Base-by-base conservation (phyloP, 2,113 vertebrate species). In the Australoheros scitulus region DNA sequence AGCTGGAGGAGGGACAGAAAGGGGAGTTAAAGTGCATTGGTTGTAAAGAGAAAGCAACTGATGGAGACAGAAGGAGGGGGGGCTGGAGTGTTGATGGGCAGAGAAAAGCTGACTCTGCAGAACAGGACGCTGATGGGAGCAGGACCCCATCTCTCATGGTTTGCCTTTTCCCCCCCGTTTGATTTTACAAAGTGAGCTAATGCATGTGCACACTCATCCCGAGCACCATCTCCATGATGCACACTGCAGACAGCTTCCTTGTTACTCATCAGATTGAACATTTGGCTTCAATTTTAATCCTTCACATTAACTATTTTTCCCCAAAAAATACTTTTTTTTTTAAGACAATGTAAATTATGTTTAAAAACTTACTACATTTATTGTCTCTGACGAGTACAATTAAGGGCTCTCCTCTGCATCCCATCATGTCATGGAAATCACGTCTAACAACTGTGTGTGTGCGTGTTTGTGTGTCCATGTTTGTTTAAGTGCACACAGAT, bases 61-160 rank as follows among this genome's bases (percentile, higher is more conserved):
- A 77, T 82, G 60, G 61, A 76, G 43, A 68, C 11, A 34, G 77
- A 60, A 6, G 52, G 61, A 29, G 24, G 52, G 57, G 29, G 60
- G 60, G 64, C 20, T 29, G 43, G 76, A 59, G 55, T 3, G 32
- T 64, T 83, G 90, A 92, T 77, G 81, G 83, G 61, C 76, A 79
- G 60, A 81, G 82, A 24, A 90, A 78, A 56, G 94, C 94, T 94
- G 92, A 94, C 88, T 89, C 87, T 61, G 93, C 93, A 94, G 83
- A 91, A 87, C 24, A 68, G 59, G 76, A 87, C 60, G 78, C 89
- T 90, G 88, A 83, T 70, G 90, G 88, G 91, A 87, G 88, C 84
- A 89, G 79, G 88, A 93, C 92, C 87, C 89, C 63, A 58, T 80
- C 84, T 74, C 83, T 72, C 57, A 20, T n/a, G 32, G 7, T 63